phyloP scores from a whole-genome alignment of 2,797 vertebrate genomes.

The Protonibea diacanthus region DNA sequence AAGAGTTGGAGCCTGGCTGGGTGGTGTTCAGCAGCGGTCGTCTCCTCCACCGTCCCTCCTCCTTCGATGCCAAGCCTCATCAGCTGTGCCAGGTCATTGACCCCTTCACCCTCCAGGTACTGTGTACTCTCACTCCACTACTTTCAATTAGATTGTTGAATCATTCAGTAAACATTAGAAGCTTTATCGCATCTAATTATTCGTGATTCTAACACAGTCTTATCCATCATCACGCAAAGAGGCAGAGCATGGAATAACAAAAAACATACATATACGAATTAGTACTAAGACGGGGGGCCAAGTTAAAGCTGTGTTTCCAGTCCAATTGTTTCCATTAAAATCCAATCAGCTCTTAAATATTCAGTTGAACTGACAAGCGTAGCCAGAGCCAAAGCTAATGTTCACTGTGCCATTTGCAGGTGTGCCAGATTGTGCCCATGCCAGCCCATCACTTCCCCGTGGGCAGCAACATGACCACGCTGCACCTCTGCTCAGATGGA shows the following conservation, averaged over 20 bases:
- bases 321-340: background rate
- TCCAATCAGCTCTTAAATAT: background rate
- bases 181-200: background rate
- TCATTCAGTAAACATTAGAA: background rate
- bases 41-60: constrained; percentile 94
- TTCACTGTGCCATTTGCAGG: constrained; percentile 79
- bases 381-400: background rate
- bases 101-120: constrained; percentile 97
- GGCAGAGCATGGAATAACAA: background rate
- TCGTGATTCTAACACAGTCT: background rate
- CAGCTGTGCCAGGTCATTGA: constrained; percentile 98
- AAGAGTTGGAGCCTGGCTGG: constrained; percentile 97
- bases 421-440: constrained; percentile 95
- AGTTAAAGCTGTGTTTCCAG: background rate
- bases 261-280: background rate
- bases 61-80: constrained; percentile 97
- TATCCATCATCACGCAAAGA: background rate
- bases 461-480: constrained; percentile 96
- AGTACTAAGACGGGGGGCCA: background rate
- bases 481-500: constrained; percentile 97
- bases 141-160: constrained; percentile 12
- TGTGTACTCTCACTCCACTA: constrained; percentile 16
- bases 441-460: constrained; percentile 95
- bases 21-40: constrained; percentile 90
- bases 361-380: background rate